phyloP scores from a whole-genome alignment of 2,888 invertebrate species.

The Mycalesis mineus region DNA sequence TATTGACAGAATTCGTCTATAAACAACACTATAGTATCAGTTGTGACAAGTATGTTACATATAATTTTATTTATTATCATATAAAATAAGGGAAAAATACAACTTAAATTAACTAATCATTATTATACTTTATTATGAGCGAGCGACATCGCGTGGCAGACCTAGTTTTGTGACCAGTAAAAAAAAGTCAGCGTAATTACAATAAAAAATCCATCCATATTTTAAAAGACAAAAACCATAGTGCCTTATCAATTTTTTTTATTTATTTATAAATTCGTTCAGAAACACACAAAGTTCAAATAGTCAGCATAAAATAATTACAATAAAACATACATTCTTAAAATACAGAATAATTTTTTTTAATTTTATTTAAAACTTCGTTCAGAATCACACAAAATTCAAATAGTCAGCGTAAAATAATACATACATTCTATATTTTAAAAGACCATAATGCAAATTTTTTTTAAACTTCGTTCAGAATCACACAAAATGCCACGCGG shows the following conservation, averaged over 20 bases:
- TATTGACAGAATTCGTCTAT: constrained; percentile 35
- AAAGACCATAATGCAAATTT: neutral
- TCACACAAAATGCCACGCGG: neutral
- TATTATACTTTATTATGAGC: constrained; percentile 10
- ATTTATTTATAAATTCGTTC: too few species aligned
- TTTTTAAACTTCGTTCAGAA: neutral
- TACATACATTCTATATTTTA: neutral
- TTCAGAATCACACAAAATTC: too few species aligned
- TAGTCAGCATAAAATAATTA: too few species aligned
- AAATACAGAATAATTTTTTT: too few species aligned
- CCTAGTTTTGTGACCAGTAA: too few species aligned
- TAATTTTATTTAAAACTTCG: too few species aligned
- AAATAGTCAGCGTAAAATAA: too few species aligned
- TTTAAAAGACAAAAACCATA: too few species aligned
- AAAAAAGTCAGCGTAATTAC: too few species aligned
- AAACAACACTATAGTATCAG: constrained; percentile 24
- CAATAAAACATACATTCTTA: neutral
- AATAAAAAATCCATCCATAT: too few species aligned
- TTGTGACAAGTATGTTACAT: constrained; percentile 30
- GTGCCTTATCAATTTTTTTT: too few species aligned
- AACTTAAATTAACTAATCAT: neutral
- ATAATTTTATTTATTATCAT: constrained; percentile 13
- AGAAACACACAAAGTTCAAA: too few species aligned
- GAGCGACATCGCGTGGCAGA: constrained; percentile 9
- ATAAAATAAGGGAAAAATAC: constrained; percentile 12